These are phyloP conservation scores for Falco naumanni DNA, from an alignment of 2,797 vertebrate genomes.

Conservation along the genomic window DNA sequence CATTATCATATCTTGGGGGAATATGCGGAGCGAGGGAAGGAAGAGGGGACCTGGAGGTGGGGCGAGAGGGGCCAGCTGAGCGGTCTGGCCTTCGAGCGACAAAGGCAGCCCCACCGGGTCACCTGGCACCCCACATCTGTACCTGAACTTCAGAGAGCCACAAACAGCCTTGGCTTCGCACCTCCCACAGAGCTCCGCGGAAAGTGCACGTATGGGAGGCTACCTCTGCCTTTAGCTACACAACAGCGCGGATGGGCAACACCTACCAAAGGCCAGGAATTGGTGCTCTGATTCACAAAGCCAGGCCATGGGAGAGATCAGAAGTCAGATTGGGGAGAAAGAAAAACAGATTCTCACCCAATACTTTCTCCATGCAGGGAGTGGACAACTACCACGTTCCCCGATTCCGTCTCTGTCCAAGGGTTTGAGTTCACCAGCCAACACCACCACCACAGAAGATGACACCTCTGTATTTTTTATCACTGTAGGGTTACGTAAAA, in stretches of 20 bases:
- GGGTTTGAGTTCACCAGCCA: background rate
- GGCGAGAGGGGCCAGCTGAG: background rate
- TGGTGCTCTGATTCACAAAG: background rate
- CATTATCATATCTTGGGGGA: conserved; percentile 88
- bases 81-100: background rate
- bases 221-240: background rate
- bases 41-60: background rate
- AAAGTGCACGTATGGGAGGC: background rate
- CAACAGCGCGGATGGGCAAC: background rate
- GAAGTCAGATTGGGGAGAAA: background rate
- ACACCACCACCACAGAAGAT: background rate
- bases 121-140: conserved; percentile 37
- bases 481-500: conserved; percentile 24
- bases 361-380: background rate
- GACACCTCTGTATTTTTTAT: background rate
- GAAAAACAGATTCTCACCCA: background rate
- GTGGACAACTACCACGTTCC: background rate
- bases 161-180: background rate
- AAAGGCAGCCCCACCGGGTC: background rate
- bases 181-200: background rate
- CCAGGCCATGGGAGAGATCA: background rate
- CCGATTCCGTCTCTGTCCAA: background rate
- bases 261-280: background rate
- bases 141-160: background rate
- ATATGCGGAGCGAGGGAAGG: conserved; percentile 2